A percentile compares a stretch with the other conserved stretches of the same genome.
Conservation (phyloP, 2,113 vertebrate species). For the Sinocyclocheilus maitianheensis region DNA sequence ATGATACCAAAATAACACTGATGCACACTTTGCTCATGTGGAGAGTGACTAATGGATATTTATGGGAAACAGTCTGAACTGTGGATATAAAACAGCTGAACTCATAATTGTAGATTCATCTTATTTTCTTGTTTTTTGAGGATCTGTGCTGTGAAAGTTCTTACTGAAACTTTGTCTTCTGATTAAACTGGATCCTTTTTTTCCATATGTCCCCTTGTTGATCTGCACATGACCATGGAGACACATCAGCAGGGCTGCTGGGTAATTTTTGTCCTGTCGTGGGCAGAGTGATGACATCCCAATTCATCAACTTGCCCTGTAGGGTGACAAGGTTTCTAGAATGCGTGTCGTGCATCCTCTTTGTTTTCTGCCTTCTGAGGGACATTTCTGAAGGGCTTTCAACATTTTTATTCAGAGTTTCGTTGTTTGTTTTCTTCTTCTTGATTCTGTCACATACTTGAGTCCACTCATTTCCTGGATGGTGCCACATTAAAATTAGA, state of each 20-base stretch:
- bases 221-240: constrained; percentile 31
- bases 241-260: constrained; percentile 3
- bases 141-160: neutral
- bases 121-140: neutral
- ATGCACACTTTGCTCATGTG: too few relatives aligned
- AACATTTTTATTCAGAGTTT: neutral
- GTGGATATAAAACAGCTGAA: neutral
- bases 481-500: constrained; percentile 21
- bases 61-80: neutral
- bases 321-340: neutral
- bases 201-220: neutral
- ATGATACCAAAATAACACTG: too few relatives aligned
- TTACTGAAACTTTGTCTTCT: neutral
- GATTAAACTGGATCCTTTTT: neutral
- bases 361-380: neutral
- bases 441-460: neutral
- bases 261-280: constrained; percentile 6
- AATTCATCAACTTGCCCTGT: constrained; percentile 13
- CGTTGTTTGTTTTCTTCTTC: constrained; percentile 20
- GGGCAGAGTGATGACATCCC: constrained; percentile 5
- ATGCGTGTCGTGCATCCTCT: neutral
- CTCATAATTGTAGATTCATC: neutral
- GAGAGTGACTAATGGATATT: neutral
- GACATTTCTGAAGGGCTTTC: neutral
- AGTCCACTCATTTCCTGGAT: constrained; percentile 18